Conservation (phyloP, 1,140 invertebrate genomes). For the Meloidogyne floridensis region DNA sequence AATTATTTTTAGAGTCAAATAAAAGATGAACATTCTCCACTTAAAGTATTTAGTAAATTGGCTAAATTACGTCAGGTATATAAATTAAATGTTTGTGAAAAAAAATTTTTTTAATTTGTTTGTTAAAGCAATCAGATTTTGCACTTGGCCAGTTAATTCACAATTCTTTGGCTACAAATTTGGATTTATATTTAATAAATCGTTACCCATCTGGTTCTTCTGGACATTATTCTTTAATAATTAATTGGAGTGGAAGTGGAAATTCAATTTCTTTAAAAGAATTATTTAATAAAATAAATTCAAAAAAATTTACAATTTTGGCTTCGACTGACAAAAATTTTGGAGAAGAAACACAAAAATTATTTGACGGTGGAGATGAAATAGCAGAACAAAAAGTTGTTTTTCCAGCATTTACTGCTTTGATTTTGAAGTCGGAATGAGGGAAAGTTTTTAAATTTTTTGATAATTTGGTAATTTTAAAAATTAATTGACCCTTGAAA, state of each 20-base stretch:
- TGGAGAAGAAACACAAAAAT: background rate
- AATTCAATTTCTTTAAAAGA: background rate
- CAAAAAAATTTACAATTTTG: conserved; percentile 6
- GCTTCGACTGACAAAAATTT: conserved; percentile 14
- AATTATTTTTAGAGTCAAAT: conserved; percentile 14
- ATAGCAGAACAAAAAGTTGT: conserved; percentile 10
- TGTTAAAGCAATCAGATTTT: conserved; percentile 17
- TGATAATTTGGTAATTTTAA: too few relatives aligned
- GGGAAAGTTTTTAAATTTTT: background rate
- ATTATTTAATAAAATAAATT: conserved; percentile 14
- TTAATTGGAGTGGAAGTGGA: conserved; percentile 15
- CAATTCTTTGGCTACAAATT: background rate
- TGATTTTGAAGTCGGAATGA: background rate
- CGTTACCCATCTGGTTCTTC: background rate
- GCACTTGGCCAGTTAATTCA: background rate
- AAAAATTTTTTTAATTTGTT: background rate
- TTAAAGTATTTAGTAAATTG: conserved; percentile 16
- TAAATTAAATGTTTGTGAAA: background rate
- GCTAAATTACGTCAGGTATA: conserved; percentile 22
- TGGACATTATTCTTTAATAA: conserved; percentile 11
- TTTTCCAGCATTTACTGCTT: background rate
- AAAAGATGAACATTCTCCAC: conserved; percentile 8
- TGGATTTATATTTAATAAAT: conserved; percentile 15
- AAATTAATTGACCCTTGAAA: too few relatives aligned
- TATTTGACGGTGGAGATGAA: conserved; percentile 11